Percentiles rank a stretch among this genome's conserved stretches.
Conservation (phyloP, 1,140 invertebrate genomes). For the Papilio polytes region DNA sequence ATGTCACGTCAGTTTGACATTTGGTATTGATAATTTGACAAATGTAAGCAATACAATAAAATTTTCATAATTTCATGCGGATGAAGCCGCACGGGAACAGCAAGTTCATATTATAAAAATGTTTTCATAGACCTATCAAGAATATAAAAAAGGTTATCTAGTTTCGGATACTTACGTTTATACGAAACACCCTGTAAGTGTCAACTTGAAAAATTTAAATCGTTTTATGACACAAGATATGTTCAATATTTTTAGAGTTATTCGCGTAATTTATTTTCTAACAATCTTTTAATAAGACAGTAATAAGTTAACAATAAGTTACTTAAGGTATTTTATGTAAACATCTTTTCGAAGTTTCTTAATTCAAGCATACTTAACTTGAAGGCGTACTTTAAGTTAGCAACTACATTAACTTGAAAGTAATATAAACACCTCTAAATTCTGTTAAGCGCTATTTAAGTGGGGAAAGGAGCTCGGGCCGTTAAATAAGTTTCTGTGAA, state of each 20-base stretch:
- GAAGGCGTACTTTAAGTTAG: neutral
- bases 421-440: conserved; percentile 21
- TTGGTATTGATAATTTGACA: no score
- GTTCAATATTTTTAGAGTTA: no score
- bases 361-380: conserved; percentile 23
- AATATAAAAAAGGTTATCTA: neutral
- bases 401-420: conserved; percentile 15
- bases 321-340: neutral
- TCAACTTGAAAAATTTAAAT: no score
- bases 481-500: neutral
- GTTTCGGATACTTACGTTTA: no score
- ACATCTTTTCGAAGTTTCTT: conserved; percentile 9
- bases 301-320: neutral
- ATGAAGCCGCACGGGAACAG: no score
- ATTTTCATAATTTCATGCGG: no score
- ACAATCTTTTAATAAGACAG: neutral
- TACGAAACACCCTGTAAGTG: neutral
- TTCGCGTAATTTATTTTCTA: neutral
- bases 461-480: neutral
- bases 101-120: neutral
- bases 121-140: neutral
- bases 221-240: no score
- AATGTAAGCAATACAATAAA: no score
- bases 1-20: no score
- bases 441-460: neutral